Percentiles rank a stretch among this genome's conserved stretches.
Evolutionary conservation across 2,888 invertebrate species (phyloP).

Genomic region (Pegoplata infirma): DNA sequence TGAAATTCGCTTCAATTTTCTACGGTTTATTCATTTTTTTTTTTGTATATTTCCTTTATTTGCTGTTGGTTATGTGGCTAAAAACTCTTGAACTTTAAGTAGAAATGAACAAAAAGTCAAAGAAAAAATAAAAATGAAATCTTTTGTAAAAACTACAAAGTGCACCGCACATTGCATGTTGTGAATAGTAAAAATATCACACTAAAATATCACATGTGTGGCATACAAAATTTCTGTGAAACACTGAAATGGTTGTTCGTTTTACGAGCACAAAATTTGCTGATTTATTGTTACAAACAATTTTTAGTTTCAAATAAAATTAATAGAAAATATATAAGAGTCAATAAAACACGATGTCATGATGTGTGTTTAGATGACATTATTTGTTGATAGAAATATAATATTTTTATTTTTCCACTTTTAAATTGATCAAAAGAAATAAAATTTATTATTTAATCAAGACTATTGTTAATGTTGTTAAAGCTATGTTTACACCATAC

Average conservation of each 20-base stretch:
- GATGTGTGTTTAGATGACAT: too few species aligned
- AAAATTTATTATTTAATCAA: too few species aligned
- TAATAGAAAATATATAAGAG: neutral
- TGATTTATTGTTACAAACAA: neutral
- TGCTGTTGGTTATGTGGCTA: neutral
- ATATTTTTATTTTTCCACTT: too few species aligned
- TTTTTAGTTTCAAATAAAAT: neutral
- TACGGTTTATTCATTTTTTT: neutral
- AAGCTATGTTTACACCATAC: too few species aligned
- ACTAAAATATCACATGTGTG: neutral
- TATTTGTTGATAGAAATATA: too few species aligned
- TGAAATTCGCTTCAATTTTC: neutral
- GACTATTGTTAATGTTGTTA: too few species aligned
- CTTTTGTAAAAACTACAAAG: neutral
- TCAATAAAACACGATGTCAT: neutral
- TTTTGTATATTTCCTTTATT: neutral
- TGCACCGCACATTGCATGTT: neutral
- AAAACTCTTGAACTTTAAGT: neutral
- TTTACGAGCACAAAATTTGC: neutral
- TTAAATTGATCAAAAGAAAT: too few species aligned
- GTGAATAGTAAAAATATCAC: neutral
- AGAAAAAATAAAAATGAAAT: neutral
- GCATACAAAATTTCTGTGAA: neutral
- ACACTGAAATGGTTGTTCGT: neutral
- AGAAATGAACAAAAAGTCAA: neutral